Base-by-base conservation (phyloP, 2,113 vertebrate genomes). In the Pseudonaja textilis region DNA sequence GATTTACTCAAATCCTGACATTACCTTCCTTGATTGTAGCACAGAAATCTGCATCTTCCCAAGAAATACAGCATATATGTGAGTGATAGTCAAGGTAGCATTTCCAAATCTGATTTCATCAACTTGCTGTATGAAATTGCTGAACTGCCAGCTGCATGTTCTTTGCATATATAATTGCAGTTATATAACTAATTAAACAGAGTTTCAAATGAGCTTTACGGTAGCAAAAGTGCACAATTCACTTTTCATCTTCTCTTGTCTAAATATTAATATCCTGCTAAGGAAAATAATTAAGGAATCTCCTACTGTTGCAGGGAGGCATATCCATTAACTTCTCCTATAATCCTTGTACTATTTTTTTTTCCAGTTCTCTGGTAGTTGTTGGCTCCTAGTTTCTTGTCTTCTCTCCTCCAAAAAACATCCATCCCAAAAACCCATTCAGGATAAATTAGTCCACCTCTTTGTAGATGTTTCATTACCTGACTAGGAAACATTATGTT, bases 91-190 rank as follows among this genome's bases (percentile, higher is more conserved):
- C 94, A 92, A 92, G 14, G 90, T 93, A 93, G 91, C 92, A 94
- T 94, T 97, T 94, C 89, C 91, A 89, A 92, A 92, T 26, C 90
- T 47, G 94, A 91, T 95, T 95, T 95, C 93, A 96, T 96, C 95
- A 94, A 93, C 92, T 54, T 94, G 56, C 94, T 95, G 93, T 95
- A 95, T 81, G 92, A 93, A 92, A 96, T 94, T 93, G 89, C 9
- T 88, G 91, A 96, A 91, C 94, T 96, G 25, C 95, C 57, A 88
- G 91, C 23, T 94, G 91, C 6, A 0, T 16, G 18, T 56, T 39
- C 56, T 85, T 86, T 86, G 22, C 81, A 57, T 59, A 8, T 54
- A 16, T 81, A 81, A 42, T 16, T 64, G 23, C 26, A 55, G 10
- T 91, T 56, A 16, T 29, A 55, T 25, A 56, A 91, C n/a, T 47